Base-by-base conservation (phyloP, 2,888 invertebrate genomes). In the Macrophya alboannulata region DNA sequence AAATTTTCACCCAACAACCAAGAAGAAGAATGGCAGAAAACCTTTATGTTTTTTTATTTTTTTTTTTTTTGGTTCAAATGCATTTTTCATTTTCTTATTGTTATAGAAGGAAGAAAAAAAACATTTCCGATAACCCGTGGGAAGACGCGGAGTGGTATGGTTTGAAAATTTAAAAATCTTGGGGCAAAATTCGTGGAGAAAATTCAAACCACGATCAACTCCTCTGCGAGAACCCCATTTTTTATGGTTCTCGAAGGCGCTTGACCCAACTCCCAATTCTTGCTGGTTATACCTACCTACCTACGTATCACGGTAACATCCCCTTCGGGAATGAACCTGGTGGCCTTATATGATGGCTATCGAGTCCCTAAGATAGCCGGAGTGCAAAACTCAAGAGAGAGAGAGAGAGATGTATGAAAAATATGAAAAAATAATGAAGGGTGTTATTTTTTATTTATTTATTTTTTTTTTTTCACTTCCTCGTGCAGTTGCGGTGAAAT, bases 121-220 rank as follows among this genome's bases (percentile, higher is more conserved):
- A 31, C 1, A 31, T 31, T 31, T 31, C 31, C 31, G 31, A 31
- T 31, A 31, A 31, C 31, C 31, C 31, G 3, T 2, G 31, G 31
- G 31, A 31, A 31, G 31, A 31, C 31, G 3, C 31, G 31, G 31
- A 1, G 31, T 31, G 31, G 31, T 55, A n/a, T n/a, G 43, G 40
- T 76, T 8, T 45, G 25, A 76, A 76, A 76, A 76, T 45, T 45
- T 48, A 6, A 45, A 25, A 45, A 45, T 45, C 21, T 45, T 8
- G 4, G 31, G 21, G 43, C 1, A 8, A 76, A 76, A 76, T 2
- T 48, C 10, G 48, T 0, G 76, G 5, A 48, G 12, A 76, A 76
- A 76, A 76, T 76, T 76, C 76, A 51, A 76, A 48, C 76, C 76
- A 76, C 76, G 76, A 72, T 40, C 40, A 17, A 72, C 40, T n/a